These are phyloP conservation scores for Formica selysi DNA, from an alignment of 1,140 invertebrate species.

Conservation along the genomic window DNA sequence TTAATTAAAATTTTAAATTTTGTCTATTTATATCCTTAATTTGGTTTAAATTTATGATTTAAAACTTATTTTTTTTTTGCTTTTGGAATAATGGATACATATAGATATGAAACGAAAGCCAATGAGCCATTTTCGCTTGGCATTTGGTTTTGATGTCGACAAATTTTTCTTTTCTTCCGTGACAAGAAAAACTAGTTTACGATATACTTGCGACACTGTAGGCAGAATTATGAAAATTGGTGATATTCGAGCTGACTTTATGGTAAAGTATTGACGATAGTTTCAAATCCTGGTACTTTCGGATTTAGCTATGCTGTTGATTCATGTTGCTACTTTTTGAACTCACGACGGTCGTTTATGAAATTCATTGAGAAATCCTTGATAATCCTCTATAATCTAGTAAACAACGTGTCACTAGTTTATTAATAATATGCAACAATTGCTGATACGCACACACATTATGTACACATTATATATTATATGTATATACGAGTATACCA, in stretches of 20 bases:
- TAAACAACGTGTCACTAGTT: not conserved
- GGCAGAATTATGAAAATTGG: conserved; percentile 65
- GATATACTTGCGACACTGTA: conserved; percentile 86
- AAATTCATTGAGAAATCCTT: conserved; percentile 76
- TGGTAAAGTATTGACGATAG: conserved; percentile 8
- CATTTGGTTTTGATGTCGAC: conserved; percentile 94
- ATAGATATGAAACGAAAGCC: too few species aligned
- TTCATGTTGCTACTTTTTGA: conserved; percentile 16
- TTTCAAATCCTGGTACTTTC: conserved; percentile 23
- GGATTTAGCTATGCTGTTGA: conserved; percentile 1
- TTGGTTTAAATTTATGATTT: not conserved
- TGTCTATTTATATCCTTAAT: not conserved
- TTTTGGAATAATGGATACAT: not conserved
- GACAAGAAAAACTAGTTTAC: conserved; percentile 91
- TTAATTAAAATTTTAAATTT: not conserved
- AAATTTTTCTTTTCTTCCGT: conserved; percentile 91
- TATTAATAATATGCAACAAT: not conserved
- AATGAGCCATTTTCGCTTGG: conserved; percentile 87
- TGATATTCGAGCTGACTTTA: conserved; percentile 7
- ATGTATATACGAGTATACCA: too few species aligned
- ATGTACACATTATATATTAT: too few species aligned
- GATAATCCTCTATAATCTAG: conserved; percentile 76
- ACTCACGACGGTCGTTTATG: conserved; percentile 66
- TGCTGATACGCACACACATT: not conserved
- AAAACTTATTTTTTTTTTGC: not conserved